Conservation (phyloP, 2,888 invertebrate species). For the Abrostola triplasia region DNA sequence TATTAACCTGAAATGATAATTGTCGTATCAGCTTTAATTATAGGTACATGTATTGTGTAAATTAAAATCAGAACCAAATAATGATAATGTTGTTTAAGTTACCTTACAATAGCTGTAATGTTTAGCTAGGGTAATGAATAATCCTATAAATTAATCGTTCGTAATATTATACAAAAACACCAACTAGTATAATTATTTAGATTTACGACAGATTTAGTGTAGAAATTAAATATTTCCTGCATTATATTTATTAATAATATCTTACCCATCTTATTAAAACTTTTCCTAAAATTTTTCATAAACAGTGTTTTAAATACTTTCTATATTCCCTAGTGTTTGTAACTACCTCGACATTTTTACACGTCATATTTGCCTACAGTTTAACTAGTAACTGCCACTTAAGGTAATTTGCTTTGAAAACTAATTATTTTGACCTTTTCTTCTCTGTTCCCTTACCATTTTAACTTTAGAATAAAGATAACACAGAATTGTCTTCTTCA, state of each 20-base stretch:
- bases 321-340: constrained; percentile 66
- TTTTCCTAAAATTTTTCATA: constrained; percentile 65
- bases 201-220: constrained; percentile 61
- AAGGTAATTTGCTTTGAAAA: constrained; percentile 24
- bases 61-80: constrained; percentile 10
- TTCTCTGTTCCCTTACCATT: neutral
- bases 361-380: constrained; percentile 54
- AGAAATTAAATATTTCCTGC: constrained; percentile 62
- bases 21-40: neutral
- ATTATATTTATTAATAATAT: constrained; percentile 63
- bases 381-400: constrained; percentile 58
- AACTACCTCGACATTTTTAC: constrained; percentile 70
- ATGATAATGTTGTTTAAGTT: constrained; percentile 20
- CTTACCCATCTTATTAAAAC: constrained; percentile 64
- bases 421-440: neutral
- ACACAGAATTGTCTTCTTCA: neutral
- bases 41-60: constrained; percentile 3
- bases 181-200: constrained; percentile 74
- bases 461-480: neutral
- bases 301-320: constrained; percentile 64
- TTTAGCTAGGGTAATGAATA: constrained; percentile 52
- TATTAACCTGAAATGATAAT: no score
- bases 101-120: constrained; percentile 32
- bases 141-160: constrained; percentile 72
- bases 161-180: constrained; percentile 78